Conservation (phyloP, 2,113 vertebrate species). For the Vanacampus margaritifer region DNA sequence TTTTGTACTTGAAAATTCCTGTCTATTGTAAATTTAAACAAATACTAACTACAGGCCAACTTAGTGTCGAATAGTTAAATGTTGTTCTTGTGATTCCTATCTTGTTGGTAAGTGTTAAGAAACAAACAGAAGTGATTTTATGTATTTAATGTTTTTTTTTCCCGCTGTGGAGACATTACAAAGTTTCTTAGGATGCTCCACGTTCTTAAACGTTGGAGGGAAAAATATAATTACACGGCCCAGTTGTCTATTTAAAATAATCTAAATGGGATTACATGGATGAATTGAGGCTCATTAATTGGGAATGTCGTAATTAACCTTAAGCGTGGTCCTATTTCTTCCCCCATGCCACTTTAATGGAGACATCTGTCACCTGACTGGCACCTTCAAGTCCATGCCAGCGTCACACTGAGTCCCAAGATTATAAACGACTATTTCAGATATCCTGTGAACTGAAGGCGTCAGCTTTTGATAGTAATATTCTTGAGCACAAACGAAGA, state of each 20-base stretch:
- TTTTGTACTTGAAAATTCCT: too few species aligned
- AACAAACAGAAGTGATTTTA: too few species aligned
- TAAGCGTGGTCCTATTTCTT: conserved; percentile 54
- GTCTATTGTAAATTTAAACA: too few species aligned
- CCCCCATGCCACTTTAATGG: conserved; percentile 52
- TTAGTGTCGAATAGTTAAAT: too few species aligned
- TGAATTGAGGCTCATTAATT: conserved; percentile 56
- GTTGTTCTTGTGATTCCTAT: too few species aligned
- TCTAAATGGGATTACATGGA: conserved; percentile 55
- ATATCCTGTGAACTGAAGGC: conserved; percentile 2
- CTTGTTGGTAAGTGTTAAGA: too few species aligned
- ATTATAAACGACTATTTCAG: conserved; percentile 21
- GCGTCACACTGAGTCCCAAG: conserved; percentile 6
- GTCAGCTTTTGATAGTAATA: conserved; percentile 20
- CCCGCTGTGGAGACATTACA: neutral
- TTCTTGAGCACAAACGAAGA: conserved; percentile 29
- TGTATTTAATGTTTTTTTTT: neutral
- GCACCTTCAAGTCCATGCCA: conserved; percentile 31
- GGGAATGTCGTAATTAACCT: conserved; percentile 60
- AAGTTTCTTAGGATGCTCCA: neutral
- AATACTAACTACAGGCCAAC: too few species aligned
- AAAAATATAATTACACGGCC: conserved; percentile 30
- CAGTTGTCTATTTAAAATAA: conserved; percentile 44
- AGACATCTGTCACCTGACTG: conserved; percentile 61
- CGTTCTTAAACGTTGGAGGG: conserved; percentile 2